Evolutionary conservation across 64 coral and sea anemone species (phyloP), one percentile per base, ranked within the genome.

Genomic region (Dendrophyllia cribrosa): DNA sequence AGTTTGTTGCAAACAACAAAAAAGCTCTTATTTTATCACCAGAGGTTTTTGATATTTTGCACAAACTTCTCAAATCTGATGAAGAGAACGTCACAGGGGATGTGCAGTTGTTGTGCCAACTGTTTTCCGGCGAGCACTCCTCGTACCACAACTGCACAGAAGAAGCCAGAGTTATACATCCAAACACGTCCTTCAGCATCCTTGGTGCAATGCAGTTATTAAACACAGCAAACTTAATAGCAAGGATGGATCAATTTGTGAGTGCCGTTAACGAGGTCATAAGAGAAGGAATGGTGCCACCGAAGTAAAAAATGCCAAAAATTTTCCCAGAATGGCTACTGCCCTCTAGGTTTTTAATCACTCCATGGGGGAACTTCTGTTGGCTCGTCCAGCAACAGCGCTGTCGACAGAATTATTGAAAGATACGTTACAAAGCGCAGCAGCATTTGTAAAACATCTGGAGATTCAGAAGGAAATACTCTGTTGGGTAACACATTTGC

Each of bases 121-220:
- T 75, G 9, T 76, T 88, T 70, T 88, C 86, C 21, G 86, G 86
- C 12, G 71, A 88, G 24, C 19, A 25, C 8, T 70, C 1, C 14
- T 86, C 64, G 1, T 87, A 87, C 53, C 81, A 76, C 49, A 81
- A 71, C 58, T 88, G 56, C 4, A 88, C 74, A 17, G 65, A 93
- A 59, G 50, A 87, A 62, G 86, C 23, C 60, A 70, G 67, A 71
- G 70, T 61, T 23, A 86, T 86, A 59, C 51, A 75, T 51, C 48
- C 49, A 8, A 92, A 75, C 63, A 92, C 81, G 26, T 81, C 90
- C n/a, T 92, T 92, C 63, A 73, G 68, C 43, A 75, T 92, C 51
- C 64, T 92, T 13, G 90, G 80, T 10, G 55, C 80, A 0, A 92
- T 69, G 0, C 90, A 86, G 86, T 56, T 92, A 51, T 51, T 16